A percentile compares a stretch with the other conserved stretches of the same genome.
phyloP scores from a whole-genome alignment of 1,140 invertebrate species.

The Apis dorsata region DNA sequence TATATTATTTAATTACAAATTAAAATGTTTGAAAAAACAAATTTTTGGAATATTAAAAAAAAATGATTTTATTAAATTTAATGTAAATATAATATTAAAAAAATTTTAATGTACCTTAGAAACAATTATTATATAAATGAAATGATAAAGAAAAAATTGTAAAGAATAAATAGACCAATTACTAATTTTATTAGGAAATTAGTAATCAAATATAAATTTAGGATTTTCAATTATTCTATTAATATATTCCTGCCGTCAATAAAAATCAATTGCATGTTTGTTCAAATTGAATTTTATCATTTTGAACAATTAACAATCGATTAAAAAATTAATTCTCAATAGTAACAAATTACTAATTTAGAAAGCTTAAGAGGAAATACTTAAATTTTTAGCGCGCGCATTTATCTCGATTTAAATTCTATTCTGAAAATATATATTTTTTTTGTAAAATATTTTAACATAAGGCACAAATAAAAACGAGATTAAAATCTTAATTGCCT shows the following conservation, averaged over 20 bases:
- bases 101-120: not conserved
- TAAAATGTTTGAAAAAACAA: not conserved
- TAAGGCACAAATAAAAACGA: constrained; percentile 18
- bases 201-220: not conserved
- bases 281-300: not conserved
- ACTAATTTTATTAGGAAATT: not conserved
- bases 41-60: not conserved
- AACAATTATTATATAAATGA: not conserved
- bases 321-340: constrained; percentile 1
- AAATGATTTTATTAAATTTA: not conserved
- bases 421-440: not conserved
- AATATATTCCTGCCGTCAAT: constrained; percentile 3
- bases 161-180: not conserved
- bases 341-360: constrained; percentile 4
- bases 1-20: not conserved
- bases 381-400: constrained; percentile 18
- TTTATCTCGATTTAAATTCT: constrained; percentile 28
- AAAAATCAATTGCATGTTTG: constrained; percentile 1
- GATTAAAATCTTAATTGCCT: constrained; percentile 10
- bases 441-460: not conserved
- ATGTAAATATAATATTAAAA: not conserved
- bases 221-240: not conserved
- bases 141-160: not conserved
- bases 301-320: constrained; percentile 9
- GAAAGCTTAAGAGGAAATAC: not conserved